These are phyloP conservation scores for Odontothrips loti DNA, from an alignment of 2,888 invertebrate genomes.

Conservation along the genomic window DNA sequence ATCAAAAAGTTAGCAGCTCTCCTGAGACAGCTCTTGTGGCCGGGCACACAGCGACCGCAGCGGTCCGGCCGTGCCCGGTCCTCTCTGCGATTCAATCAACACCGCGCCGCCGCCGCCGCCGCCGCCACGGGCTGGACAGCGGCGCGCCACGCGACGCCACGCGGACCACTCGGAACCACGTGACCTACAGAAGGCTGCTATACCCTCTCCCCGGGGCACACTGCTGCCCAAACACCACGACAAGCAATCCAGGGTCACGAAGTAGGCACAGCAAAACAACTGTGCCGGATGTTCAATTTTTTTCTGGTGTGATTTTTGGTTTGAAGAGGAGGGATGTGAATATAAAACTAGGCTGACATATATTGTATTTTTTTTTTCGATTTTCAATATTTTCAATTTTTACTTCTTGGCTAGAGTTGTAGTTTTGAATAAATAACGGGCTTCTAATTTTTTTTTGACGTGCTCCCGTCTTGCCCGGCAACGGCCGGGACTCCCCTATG, in stretches of 20 bases:
- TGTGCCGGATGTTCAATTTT: neutral
- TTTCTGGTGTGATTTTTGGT: no score
- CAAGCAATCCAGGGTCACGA: neutral
- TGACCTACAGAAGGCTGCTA: neutral
- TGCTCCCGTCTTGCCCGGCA: no score
- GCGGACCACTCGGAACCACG: neutral
- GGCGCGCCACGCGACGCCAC: neutral
- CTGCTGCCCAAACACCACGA: neutral
- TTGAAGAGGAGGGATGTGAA: no score
- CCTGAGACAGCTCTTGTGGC: neutral
- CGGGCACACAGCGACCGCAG: neutral
- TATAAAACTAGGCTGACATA: no score
- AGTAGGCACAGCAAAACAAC: neutral
- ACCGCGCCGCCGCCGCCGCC: neutral
- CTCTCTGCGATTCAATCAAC: constrained; percentile 10
- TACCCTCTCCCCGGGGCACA: no score
- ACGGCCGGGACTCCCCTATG: no score
- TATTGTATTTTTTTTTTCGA: no score
- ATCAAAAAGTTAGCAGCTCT: constrained; percentile 21
- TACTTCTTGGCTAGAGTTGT: no score
- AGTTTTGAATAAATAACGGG: no score
- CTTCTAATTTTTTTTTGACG: no score
- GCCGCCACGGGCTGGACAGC: no score
- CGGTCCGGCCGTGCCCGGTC: neutral
- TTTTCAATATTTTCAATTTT: no score